A percentile compares a stretch with the other conserved stretches of the same genome.
These are phyloP conservation scores for Macrophya annulata DNA, from an alignment of 2,888 invertebrate species.

Conservation along the genomic window DNA sequence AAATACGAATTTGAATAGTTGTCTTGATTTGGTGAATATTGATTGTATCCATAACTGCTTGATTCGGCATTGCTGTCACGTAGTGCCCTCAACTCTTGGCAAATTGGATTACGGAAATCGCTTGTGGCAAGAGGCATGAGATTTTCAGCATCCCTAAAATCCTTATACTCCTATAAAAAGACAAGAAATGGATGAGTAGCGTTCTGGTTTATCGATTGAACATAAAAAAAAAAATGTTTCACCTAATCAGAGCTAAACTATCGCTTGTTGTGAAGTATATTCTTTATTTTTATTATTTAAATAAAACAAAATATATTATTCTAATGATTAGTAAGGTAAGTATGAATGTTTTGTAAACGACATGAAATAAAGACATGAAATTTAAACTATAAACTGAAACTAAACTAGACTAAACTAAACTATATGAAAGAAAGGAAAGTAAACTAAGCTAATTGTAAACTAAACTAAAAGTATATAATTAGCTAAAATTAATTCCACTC, in stretches of 20 bases:
- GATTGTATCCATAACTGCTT: conserved; percentile 69
- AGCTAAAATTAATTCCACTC: conserved; percentile 25
- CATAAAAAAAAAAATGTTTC: neutral
- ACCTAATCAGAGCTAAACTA: conserved; percentile 19
- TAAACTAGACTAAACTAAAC: conserved; percentile 33
- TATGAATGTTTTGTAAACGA: conserved; percentile 12
- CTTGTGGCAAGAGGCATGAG: conserved; percentile 93
- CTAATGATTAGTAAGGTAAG: conserved; percentile 33
- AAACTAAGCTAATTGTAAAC: conserved; percentile 5
- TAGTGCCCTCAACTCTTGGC: conserved; percentile 89
- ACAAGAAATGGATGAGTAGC: conserved; percentile 58
- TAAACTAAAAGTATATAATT: conserved; percentile 19
- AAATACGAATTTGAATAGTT: conserved; percentile 65
- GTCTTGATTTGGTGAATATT: conserved; percentile 60
- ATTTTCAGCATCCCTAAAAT: conserved; percentile 94
- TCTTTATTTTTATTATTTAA: no score
- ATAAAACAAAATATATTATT: neutral
- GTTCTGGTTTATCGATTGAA: neutral
- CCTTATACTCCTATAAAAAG: conserved; percentile 90
- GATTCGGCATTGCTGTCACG: conserved; percentile 81
- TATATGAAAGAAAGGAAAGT: conserved; percentile 20
- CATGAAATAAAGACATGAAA: neutral
- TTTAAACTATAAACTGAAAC: neutral
- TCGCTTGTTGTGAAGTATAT: neutral
- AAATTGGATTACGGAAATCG: conserved; percentile 91